Base-by-base conservation (phyloP, 2,888 invertebrate genomes). In the Portevinia maculata region DNA sequence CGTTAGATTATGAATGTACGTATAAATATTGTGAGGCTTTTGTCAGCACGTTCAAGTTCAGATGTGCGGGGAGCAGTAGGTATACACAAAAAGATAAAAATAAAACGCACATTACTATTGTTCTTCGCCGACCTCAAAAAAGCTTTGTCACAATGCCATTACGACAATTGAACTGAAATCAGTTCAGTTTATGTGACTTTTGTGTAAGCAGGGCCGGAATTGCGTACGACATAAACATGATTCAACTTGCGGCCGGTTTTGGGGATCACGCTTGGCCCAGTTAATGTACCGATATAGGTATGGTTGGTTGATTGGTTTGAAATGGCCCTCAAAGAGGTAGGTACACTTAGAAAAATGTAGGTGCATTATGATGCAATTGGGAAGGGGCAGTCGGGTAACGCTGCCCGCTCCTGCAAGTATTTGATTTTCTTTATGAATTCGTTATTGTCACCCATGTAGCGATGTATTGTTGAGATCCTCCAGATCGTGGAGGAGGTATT, bases 21-120 rank as follows among this genome's bases (percentile, higher is more conserved):
- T 19, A 59, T 37, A 48, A 41, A 34, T 34, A 59, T 73, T 37
- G 8, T 34, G 17, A 60, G 28, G 11, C 32, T 48, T 46, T 67
- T 65, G 59, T 59, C 34, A 65, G 39, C 74, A 50, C 74, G 74
- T 79, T 79, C 74, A 74, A 74, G 74, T 79, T 79, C 69, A 79
- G 53, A 5, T 19, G 24, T 21, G 48, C 53, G n/a, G 32, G 52
- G 62, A 37, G 69, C 39, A 64, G 46, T 34, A 30, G 41, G 30
- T 37, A 46, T 9, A 30, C 3, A 34, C 37, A 39, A 39, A 24
- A 60, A 13, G 28, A 30, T 4, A 24, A 19, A 62, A 62, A 46
- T 13, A 37, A 62, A 64, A 64, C 53, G 73, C 46, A 64, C 73
- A 30, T 55, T 73, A 37, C 21, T 50, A 28, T 50, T 70, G 57